phyloP scores from a whole-genome alignment of 2,113 vertebrate genomes.

The Zeus faber region DNA sequence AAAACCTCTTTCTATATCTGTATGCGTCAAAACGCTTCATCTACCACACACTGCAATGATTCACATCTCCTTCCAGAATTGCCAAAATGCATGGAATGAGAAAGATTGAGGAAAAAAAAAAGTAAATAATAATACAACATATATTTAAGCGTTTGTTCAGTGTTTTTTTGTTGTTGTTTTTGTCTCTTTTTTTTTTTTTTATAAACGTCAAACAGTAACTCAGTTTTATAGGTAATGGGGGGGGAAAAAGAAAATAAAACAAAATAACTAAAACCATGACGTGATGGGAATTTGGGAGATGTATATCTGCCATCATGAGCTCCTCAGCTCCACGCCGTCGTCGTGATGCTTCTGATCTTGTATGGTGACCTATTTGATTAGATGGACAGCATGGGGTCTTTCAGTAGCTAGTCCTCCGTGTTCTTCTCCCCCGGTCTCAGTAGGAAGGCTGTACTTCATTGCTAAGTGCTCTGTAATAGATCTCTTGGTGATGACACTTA shows the following conservation, averaged over 20 bases:
- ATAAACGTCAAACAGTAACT: constrained; percentile 26
- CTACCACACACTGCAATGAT: constrained; percentile 65
- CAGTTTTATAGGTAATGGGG: constrained; percentile 34
- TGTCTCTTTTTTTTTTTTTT: constrained; percentile 38
- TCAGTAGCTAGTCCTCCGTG: constrained; percentile 76
- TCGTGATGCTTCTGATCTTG: constrained; percentile 70
- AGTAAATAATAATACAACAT: constrained; percentile 32
- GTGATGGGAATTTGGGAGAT: constrained; percentile 51
- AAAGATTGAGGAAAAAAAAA: constrained; percentile 25
- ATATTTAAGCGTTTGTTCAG: constrained; percentile 12
- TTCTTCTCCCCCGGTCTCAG: constrained; percentile 67
- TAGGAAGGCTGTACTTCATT: constrained; percentile 80
- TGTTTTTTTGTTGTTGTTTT: constrained; percentile 39
- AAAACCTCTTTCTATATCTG: constrained; percentile 39
- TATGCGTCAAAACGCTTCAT: constrained; percentile 36
- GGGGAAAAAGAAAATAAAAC: not conserved
- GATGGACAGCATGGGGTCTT: constrained; percentile 78
- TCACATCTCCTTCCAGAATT: constrained; percentile 74
- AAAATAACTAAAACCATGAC: constrained; percentile 62
- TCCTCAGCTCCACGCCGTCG: constrained; percentile 58
- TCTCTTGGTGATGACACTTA: constrained; percentile 67
- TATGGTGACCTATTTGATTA: constrained; percentile 70
- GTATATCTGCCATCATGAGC: constrained; percentile 57
- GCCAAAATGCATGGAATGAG: constrained; percentile 64
- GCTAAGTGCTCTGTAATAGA: constrained; percentile 79